phyloP scores from a whole-genome alignment of 2,113 vertebrate species.

The Chionomys nivalis region DNA sequence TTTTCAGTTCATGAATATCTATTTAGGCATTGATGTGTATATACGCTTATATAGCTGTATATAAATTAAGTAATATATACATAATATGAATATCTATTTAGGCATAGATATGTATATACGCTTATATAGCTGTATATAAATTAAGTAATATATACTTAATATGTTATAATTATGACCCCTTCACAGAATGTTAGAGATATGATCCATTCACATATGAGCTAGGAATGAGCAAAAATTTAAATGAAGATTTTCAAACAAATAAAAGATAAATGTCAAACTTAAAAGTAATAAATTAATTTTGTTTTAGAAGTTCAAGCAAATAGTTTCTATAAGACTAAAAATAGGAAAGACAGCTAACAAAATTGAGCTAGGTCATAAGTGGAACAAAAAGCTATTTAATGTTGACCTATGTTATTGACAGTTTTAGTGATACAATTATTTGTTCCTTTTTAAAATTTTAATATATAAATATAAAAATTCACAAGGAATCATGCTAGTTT shows the following conservation, averaged over 20 bases:
- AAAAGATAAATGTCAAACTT: background rate
- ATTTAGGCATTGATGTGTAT: no score
- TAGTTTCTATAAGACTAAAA: background rate
- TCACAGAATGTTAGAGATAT: background rate
- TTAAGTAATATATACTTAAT: background rate
- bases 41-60: background rate
- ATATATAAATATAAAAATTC: background rate
- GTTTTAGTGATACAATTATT: constrained; percentile 19
- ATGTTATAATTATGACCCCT: background rate
- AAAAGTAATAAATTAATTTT: background rate
- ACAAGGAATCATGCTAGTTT: constrained; percentile 11
- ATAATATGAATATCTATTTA: background rate
- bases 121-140: background rate
- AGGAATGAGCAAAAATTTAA: background rate
- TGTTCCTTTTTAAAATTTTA: background rate
- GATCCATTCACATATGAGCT: background rate
- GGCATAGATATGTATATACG: background rate
- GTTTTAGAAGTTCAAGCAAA: background rate
- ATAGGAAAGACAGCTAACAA: background rate
- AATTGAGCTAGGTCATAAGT: background rate
- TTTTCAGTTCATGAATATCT: background rate
- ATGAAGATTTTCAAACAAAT: constrained; percentile 18
- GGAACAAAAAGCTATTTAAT: background rate
- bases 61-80: background rate
- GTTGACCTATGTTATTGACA: background rate